Percentiles rank a stretch among this genome's conserved stretches.
Conservation (phyloP, 2,113 vertebrate species). For the Hemiprocne comata region DNA sequence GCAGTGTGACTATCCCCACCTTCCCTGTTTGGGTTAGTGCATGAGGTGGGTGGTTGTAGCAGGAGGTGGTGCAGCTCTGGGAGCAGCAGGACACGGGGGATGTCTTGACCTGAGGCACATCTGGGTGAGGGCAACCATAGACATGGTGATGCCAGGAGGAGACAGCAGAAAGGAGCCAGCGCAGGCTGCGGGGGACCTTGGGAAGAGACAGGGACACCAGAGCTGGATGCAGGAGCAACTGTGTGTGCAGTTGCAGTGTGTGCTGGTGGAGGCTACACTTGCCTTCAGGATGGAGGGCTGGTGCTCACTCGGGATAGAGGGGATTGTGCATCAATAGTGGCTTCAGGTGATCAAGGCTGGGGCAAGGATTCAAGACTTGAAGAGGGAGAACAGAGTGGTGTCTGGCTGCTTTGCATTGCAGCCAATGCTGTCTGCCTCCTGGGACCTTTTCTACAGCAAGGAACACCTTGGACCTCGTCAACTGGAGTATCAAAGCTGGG, state of each 20-base stretch:
- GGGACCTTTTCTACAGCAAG: not conserved
- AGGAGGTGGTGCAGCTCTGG: not conserved
- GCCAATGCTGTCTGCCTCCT: not conserved
- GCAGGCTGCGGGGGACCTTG: not conserved
- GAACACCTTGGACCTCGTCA: not conserved
- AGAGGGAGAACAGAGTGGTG: not conserved
- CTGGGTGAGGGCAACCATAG: not conserved
- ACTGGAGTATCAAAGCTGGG: fast-evolving
- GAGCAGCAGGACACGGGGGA: not conserved
- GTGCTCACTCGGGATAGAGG: fast-evolving
- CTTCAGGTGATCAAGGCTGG: not conserved
- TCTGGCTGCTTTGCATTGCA: not conserved
- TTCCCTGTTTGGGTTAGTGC: too few relatives aligned
- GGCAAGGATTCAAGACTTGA: not conserved
- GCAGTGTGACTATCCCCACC: not conserved
- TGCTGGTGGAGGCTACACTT: not conserved
- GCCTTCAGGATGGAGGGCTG: too few relatives aligned
- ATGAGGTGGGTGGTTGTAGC: not conserved
- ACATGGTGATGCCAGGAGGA: fast-evolving
- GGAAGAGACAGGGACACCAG: not conserved
- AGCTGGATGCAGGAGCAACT: too few relatives aligned
- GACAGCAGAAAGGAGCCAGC: not conserved
- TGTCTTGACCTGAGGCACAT: fast-evolving
- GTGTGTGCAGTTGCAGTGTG: fast-evolving
- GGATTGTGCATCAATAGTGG: not conserved